phyloP scores from a whole-genome alignment of 1,140 invertebrate genomes.

The Saccostrea cuccullata region DNA sequence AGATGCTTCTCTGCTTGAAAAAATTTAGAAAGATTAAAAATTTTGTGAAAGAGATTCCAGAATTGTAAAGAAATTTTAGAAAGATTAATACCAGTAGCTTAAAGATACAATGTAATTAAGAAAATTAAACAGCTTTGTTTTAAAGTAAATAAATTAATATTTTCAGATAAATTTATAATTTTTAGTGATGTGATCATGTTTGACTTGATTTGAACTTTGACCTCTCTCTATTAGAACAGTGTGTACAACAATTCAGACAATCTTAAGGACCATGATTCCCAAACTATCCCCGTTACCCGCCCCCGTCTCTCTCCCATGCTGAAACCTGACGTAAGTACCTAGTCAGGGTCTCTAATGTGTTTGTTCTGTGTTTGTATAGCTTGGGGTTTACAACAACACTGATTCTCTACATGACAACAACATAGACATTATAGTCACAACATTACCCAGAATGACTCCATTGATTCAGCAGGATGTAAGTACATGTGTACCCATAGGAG shows the following conservation, averaged over 20 bases:
- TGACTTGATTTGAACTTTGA: not conserved
- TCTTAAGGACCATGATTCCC: conserved; percentile 66
- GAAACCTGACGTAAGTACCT: conserved; percentile 60
- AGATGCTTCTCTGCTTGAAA: too few species aligned
- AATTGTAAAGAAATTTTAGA: too few species aligned
- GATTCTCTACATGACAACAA: conserved; percentile 54
- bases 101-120: not conserved
- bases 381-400: conserved; percentile 65
- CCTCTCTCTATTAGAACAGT: conserved; percentile 47
- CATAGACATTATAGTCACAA: conserved; percentile 76
- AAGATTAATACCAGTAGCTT: too few species aligned
- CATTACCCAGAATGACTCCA: conserved; percentile 45
- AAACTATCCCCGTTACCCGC: conserved; percentile 70
- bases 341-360: conserved; percentile 1
- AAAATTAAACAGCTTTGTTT: not conserved
- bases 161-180: too few species aligned
- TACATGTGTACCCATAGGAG: conserved; percentile 9
- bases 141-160: not conserved
- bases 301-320: conserved; percentile 47
- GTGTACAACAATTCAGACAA: conserved; percentile 62
- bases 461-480: conserved; percentile 56
- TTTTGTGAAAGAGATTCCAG: too few species aligned
- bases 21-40: too few species aligned
- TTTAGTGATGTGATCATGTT: conserved; percentile 77
- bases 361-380: conserved; percentile 32